phyloP scores from a whole-genome alignment of 2,888 invertebrate genomes.

The Dolichopus griseipennis region DNA sequence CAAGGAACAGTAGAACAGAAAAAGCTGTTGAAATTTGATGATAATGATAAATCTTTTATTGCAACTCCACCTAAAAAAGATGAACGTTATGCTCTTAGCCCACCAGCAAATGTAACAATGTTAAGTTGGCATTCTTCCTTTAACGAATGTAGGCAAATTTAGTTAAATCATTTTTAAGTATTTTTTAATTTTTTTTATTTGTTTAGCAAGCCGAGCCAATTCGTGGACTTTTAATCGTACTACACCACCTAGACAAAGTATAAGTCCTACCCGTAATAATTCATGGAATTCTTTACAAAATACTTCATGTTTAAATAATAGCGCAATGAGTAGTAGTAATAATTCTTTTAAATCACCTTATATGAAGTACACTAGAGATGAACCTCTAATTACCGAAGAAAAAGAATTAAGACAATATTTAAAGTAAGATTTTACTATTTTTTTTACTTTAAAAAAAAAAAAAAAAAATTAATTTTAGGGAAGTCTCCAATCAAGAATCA shows the following conservation, averaged over 20 bases:
- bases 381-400: constrained; percentile 45
- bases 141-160: constrained; percentile 32
- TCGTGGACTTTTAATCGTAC: constrained; percentile 32
- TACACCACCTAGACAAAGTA: constrained; percentile 32
- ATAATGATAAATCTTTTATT: constrained; percentile 35
- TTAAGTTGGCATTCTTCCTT: constrained; percentile 43
- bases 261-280: constrained; percentile 29
- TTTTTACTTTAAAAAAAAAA: background rate
- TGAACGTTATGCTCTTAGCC: constrained; percentile 13
- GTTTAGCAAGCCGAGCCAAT: constrained; percentile 19
- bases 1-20: constrained; percentile 47
- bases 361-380: constrained; percentile 34
- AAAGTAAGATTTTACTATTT: constrained; percentile 33
- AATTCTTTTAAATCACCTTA: constrained; percentile 36
- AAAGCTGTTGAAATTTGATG: constrained; percentile 47
- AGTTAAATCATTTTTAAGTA: background rate
- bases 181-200: background rate
- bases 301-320: constrained; percentile 32
- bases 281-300: constrained; percentile 32
- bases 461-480: constrained; percentile 22
- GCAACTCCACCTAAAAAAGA: constrained; percentile 19
- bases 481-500: constrained; percentile 32
- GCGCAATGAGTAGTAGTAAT: constrained; percentile 29
- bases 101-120: constrained; percentile 30
- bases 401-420: constrained; percentile 45